A percentile compares a stretch with the other conserved stretches of the same genome.
phyloP scores from a whole-genome alignment of 2,797 vertebrate species.

The Carapus acus region DNA sequence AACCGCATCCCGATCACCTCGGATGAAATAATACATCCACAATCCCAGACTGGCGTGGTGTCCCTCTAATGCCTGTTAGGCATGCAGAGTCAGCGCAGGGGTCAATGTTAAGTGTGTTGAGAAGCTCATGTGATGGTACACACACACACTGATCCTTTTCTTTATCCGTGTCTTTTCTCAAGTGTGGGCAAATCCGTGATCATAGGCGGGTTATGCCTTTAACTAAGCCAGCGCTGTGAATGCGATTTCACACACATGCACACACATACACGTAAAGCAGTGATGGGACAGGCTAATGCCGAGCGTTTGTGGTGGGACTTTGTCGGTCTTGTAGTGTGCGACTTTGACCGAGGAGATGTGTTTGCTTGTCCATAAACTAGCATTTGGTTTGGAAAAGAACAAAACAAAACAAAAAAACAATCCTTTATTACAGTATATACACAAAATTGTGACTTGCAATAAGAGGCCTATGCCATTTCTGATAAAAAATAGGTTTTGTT shows the following conservation, averaged over 20 bases:
- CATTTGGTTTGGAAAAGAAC: too few relatives aligned
- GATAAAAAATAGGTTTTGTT: too few relatives aligned
- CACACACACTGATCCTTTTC: constrained; percentile 53
- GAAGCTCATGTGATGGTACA: constrained; percentile 24
- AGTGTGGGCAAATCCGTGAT: constrained; percentile 64
- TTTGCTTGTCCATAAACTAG: too few relatives aligned
- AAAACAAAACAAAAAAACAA: too few relatives aligned
- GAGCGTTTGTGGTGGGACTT: too few relatives aligned
- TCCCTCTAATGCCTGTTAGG: constrained; percentile 56
- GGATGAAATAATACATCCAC: not conserved
- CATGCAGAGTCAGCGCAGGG: constrained; percentile 58
- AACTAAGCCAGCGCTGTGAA: constrained; percentile 38
- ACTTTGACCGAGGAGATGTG: too few relatives aligned
- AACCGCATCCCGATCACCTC: constrained; percentile 12
- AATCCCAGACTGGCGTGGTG: not conserved
- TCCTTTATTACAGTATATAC: too few relatives aligned
- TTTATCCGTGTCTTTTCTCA: constrained; percentile 51
- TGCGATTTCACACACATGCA: constrained; percentile 41
- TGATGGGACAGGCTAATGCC: not conserved
- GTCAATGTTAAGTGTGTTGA: constrained; percentile 56
- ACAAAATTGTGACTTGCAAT: too few relatives aligned
- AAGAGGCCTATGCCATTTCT: too few relatives aligned
- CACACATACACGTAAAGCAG: constrained; percentile 9
- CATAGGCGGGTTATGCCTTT: constrained; percentile 62
- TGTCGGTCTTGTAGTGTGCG: too few relatives aligned